Conservation (phyloP, 2,888 invertebrate genomes). For the Phorcus lineatus region DNA sequence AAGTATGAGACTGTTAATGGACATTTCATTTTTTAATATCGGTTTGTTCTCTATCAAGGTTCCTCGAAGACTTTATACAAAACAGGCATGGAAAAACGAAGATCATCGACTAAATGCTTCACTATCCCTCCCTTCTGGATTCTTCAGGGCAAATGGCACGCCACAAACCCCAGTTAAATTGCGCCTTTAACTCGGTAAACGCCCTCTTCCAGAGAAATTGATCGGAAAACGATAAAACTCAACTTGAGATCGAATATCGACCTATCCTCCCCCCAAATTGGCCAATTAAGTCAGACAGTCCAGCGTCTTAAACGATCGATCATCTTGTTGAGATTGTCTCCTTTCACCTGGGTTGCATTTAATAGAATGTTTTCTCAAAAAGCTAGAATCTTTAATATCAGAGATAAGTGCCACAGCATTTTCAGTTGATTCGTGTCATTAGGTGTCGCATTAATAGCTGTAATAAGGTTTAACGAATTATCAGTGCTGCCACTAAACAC, state of each 20-base stretch:
- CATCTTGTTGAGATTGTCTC: not conserved
- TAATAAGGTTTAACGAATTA: too few species aligned
- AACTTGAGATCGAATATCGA: not conserved
- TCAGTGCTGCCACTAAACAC: too few species aligned
- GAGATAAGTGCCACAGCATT: too few species aligned
- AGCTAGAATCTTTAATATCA: not conserved
- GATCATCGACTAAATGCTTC: too few species aligned
- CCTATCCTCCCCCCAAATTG: not conserved
- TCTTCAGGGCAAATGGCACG: not conserved
- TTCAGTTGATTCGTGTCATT: too few species aligned
- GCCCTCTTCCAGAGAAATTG: not conserved
- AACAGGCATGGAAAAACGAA: too few species aligned
- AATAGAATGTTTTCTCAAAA: slow-evolving; percentile 17
- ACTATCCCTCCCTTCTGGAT: not conserved
- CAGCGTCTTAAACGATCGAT: slow-evolving; percentile 5
- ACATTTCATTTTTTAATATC: too few species aligned
- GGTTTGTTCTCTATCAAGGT: too few species aligned
- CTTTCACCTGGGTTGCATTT: not conserved
- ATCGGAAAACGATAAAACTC: slow-evolving; percentile 3
- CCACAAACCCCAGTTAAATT: not conserved
- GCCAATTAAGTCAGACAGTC: slow-evolving; percentile 9
- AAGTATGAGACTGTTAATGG: too few species aligned
- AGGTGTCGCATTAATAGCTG: too few species aligned
- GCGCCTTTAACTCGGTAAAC: too few species aligned
- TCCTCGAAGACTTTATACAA: too few species aligned